Base-by-base conservation (phyloP, 2,888 invertebrate genomes). In the Parasteatoda lunata region DNA sequence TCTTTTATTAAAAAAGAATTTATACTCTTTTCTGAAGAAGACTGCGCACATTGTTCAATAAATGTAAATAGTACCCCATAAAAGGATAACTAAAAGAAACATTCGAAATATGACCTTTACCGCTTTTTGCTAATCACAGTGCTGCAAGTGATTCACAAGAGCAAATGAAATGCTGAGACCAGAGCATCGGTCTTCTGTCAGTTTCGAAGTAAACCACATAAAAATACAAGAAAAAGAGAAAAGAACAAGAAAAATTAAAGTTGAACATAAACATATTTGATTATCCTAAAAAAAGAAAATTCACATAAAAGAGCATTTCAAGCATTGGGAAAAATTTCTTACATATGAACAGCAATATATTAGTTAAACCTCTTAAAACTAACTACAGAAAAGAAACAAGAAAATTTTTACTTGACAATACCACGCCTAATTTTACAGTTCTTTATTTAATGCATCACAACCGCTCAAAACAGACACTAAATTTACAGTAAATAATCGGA, bases 221-320 rank as follows among this genome's bases (percentile, higher is more conserved):
- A 88, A 87, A 88, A 88, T 83, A 88, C 88, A 88, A 82, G 84
- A 88, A 88, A 88, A 84, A 88, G 84, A 88, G 88, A 88, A 88
- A 88, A 88, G 88, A 88, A 88, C 88, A 88, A 84, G 88, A 88
- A 84, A 88, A 88, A 84, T 88, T 83, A 88, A 88, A 81, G 81
- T 82, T 81, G 80, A 66, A 81, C 73, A 88, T 59, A 76, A 68
- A 15, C 30, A 30, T 30, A 30, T 30, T 30, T 30, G 30, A 30
- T 30, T 75, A 76, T n/a, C 76, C 65, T 65, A 76, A 49, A 47
- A 76, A 48, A 75, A 64, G 59, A 59, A 13, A 48, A 30, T 30
- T 30, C 30, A 30, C 30, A 30, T 30, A 30, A 30, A 30, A 30
- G 30, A 30, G 30, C 45, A 73, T 30, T 8, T 9, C 1, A 59